These are phyloP conservation scores for Synanthedon myopaeformis DNA, from an alignment of 2,888 invertebrate species.

Conservation along the genomic window DNA sequence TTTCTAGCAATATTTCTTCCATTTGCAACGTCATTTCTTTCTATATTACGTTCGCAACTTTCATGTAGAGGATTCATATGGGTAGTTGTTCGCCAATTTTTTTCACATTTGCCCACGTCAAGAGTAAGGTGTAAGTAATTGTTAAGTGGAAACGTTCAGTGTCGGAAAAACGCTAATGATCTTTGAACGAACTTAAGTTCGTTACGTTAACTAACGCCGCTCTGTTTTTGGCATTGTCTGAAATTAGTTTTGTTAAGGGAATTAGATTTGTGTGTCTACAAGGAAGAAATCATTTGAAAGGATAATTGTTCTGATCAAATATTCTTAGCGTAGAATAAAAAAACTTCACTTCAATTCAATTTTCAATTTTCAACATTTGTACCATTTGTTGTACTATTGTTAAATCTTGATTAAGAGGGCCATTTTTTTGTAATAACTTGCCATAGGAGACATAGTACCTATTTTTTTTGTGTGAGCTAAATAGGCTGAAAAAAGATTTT, in stretches of 20 bases:
- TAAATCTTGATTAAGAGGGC: too few relatives aligned
- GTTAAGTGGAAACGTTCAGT: constrained; percentile 9
- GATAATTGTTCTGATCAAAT: too few relatives aligned
- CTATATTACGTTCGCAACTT: constrained; percentile 22
- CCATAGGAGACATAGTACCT: too few relatives aligned
- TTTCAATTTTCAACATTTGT: too few relatives aligned
- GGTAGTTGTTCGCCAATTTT: not conserved
- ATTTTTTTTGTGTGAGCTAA: too few relatives aligned
- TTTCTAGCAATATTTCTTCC: constrained; percentile 45
- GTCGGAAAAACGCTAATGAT: constrained; percentile 18
- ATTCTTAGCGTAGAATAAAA: too few relatives aligned
- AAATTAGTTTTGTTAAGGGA: constrained; percentile 6
- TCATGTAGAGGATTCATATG: constrained; percentile 7
- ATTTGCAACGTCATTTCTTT: constrained; percentile 46
- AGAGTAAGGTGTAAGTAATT: not conserved
- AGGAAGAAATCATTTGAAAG: too few relatives aligned
- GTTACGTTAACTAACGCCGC: not conserved
- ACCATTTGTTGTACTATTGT: too few relatives aligned
- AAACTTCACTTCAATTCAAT: too few relatives aligned
- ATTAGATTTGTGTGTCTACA: constrained; percentile 1
- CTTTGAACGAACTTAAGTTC: constrained; percentile 14
- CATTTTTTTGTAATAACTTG: too few relatives aligned
- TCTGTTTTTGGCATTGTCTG: constrained; percentile 7
- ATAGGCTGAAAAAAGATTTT: too few relatives aligned
- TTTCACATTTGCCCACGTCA: not conserved